A percentile compares a stretch with the other conserved stretches of the same genome.
Evolutionary conservation across 2,113 vertebrate species (phyloP).

Genomic region (Cygnus atratus): DNA sequence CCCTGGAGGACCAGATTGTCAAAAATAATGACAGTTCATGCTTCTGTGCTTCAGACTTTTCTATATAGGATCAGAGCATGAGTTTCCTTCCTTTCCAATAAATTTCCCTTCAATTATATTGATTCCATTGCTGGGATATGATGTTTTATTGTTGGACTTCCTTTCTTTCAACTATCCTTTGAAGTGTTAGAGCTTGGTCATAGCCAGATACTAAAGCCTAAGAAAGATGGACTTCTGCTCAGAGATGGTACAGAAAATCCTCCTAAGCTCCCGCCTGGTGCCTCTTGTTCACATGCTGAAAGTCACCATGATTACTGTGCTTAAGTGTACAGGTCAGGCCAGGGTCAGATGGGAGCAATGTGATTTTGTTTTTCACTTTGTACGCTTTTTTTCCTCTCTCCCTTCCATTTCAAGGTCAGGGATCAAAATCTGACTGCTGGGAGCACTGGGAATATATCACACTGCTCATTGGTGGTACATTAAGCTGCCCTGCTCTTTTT

Average conservation of each 20-base stretch:
- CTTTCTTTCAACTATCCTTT: neutral
- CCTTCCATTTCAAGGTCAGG: neutral
- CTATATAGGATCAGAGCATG: neutral
- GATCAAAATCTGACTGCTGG: neutral
- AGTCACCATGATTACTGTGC: neutral
- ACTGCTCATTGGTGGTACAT: neutral
- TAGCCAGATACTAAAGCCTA: neutral
- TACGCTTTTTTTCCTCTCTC: accelerated
- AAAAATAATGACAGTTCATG: neutral
- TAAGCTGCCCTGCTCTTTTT: neutral
- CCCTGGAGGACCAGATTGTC: neutral
- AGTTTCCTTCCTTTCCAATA: neutral
- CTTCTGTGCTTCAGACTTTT: neutral
- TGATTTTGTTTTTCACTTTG: neutral
- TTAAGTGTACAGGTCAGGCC: neutral
- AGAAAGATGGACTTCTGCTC: neutral
- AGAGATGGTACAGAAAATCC: neutral
- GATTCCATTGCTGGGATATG: neutral
- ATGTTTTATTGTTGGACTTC: neutral
- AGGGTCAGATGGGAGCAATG: neutral
- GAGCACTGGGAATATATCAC: neutral
- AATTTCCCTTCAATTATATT: neutral
- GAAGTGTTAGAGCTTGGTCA: neutral
- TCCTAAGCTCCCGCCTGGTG: neutral
- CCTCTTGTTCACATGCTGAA: neutral